Conservation (phyloP, 2,797 vertebrate species). For the Coreius guichenoti region DNA sequence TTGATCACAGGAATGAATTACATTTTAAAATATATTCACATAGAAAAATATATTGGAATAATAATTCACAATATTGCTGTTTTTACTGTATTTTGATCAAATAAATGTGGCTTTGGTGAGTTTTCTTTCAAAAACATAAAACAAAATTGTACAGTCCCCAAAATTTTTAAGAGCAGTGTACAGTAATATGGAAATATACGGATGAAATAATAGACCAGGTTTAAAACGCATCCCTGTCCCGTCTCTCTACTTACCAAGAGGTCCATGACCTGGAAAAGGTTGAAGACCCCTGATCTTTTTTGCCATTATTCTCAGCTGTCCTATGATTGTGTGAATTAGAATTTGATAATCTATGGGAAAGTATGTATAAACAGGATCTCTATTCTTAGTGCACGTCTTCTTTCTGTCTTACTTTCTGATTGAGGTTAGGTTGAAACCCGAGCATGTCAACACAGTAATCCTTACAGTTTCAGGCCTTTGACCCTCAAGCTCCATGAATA, state of each 20-base stretch:
- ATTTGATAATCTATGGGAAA: background rate
- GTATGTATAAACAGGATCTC: background rate
- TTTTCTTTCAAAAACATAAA: background rate
- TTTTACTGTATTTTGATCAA: background rate
- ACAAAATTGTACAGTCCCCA: too few species aligned
- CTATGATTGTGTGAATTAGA: background rate
- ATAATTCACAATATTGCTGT: background rate
- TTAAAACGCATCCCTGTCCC: background rate
- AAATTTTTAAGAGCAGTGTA: too few species aligned
- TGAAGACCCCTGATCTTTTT: background rate
- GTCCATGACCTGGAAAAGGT: background rate
- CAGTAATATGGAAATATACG: background rate
- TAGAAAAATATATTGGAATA: background rate
- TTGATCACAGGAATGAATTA: too few species aligned
- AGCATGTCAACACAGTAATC: conserved; percentile 9
- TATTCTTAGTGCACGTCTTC: background rate
- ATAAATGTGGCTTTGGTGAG: background rate
- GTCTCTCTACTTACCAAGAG: background rate
- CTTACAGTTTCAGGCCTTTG: background rate
- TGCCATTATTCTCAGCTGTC: background rate
- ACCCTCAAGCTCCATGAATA: background rate
- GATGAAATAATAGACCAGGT: background rate
- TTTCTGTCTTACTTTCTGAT: background rate
- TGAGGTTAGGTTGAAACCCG: conserved; percentile 48
- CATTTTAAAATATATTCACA: too few species aligned